phyloP scores from a whole-genome alignment of 2,113 vertebrate species.

The Deroptyus accipitrinus region DNA sequence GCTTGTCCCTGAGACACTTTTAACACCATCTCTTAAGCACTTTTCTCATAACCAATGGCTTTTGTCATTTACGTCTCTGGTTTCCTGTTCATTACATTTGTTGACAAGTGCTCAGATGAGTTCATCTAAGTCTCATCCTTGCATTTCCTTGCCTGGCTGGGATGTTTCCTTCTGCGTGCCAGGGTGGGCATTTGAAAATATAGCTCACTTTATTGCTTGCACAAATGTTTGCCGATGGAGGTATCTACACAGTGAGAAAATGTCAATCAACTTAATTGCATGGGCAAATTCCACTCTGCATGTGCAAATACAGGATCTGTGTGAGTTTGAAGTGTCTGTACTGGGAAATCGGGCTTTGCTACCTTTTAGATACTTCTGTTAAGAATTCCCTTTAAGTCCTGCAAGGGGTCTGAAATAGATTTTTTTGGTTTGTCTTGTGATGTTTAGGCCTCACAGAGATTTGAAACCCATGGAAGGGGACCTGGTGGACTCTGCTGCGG shows the following conservation, averaged over 20 bases:
- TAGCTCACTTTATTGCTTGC: slow-evolving; percentile 21
- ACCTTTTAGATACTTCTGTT: not conserved
- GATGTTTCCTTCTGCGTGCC: not conserved
- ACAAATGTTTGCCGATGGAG: slow-evolving; percentile 57
- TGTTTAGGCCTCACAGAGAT: not conserved
- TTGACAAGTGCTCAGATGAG: not conserved
- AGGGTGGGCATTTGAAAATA: slow-evolving; percentile 23
- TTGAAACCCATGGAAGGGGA: not conserved
- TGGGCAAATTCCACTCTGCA: slow-evolving; percentile 57
- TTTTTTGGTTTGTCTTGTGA: not conserved
- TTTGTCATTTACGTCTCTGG: not conserved
- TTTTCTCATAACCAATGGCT: not conserved
- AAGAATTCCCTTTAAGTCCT: not conserved
- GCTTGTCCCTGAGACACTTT: not conserved
- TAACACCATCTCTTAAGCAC: not conserved
- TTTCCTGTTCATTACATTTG: slow-evolving; percentile 27
- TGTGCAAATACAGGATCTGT: slow-evolving; percentile 36
- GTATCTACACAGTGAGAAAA: slow-evolving; percentile 29
- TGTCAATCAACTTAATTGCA: slow-evolving; percentile 64
- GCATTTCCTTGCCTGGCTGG: not conserved
- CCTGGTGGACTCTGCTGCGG: not conserved
- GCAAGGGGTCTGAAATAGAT: not conserved
- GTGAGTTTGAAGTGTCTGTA: not conserved
- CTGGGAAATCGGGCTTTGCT: slow-evolving; percentile 9
- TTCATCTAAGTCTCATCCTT: not conserved